phyloP scores from a whole-genome alignment of 2,113 vertebrate genomes.

The Takifugu bimaculatus region DNA sequence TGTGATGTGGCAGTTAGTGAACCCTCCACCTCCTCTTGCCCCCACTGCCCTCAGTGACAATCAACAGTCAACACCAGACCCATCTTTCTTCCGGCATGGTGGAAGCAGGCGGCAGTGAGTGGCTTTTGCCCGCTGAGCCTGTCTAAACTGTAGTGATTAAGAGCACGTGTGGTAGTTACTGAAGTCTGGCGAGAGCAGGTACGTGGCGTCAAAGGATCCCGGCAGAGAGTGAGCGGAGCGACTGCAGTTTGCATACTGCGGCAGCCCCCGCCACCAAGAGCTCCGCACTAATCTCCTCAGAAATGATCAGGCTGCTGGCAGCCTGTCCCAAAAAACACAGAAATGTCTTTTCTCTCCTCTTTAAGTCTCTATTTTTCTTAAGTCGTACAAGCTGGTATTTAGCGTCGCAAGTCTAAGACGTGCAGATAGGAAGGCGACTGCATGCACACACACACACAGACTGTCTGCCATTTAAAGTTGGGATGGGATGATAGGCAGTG shows the following conservation, averaged over 20 bases:
- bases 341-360: constrained; percentile 36
- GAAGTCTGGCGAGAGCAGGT: constrained; percentile 7
- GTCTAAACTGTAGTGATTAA: constrained; percentile 21
- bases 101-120: constrained; percentile 19
- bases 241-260: constrained; percentile 18
- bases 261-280: constrained; percentile 3
- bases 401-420: constrained; percentile 57
- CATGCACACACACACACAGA: constrained; percentile 5
- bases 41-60: constrained; percentile 4
- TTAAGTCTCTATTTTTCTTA: constrained; percentile 38
- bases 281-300: constrained; percentile 34
- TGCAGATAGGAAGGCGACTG: constrained; percentile 62
- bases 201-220: background rate
- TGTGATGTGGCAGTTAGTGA: constrained; percentile 15
- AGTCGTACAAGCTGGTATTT: constrained; percentile 44
- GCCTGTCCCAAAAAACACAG: constrained; percentile 27
- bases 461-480: constrained; percentile 42
- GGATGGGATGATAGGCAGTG: constrained; percentile 31
- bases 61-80: constrained; percentile 30
- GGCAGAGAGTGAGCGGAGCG: constrained; percentile 3
- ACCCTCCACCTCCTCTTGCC: background rate
- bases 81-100: constrained; percentile 37
- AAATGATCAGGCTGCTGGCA: constrained; percentile 40
- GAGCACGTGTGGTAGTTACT: background rate
- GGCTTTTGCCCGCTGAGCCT: constrained; percentile 19